Evolutionary conservation across 2,888 invertebrate species (phyloP).

Genomic region (Pelosia muscerda): DNA sequence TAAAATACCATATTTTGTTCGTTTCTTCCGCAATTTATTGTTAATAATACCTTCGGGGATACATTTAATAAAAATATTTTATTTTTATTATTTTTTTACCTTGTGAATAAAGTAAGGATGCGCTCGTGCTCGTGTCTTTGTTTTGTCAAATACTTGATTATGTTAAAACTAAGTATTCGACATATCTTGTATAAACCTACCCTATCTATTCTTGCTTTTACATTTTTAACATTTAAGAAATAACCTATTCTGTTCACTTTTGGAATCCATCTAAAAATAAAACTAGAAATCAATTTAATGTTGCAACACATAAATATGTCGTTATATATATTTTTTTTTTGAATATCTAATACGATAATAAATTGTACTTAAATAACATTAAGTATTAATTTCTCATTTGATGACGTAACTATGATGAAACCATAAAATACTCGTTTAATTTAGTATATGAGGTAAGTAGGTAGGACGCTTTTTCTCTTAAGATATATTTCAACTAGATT

Average conservation of each 20-base stretch:
- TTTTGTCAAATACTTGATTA: too few relatives aligned
- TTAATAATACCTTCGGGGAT: background rate
- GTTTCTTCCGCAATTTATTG: background rate
- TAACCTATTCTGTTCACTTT: too few relatives aligned
- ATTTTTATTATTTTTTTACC: background rate
- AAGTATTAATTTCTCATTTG: background rate
- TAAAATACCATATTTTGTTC: background rate
- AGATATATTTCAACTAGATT: background rate
- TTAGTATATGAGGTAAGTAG: background rate
- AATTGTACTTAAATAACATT: too few relatives aligned
- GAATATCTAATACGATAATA: background rate
- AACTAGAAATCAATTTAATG: background rate
- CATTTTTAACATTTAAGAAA: too few relatives aligned
- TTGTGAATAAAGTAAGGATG: background rate
- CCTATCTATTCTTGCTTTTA: background rate
- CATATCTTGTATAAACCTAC: too few relatives aligned
- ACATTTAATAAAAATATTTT: background rate
- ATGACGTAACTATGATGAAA: background rate
- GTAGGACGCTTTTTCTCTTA: background rate
- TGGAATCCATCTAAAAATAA: background rate
- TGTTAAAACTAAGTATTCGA: too few relatives aligned
- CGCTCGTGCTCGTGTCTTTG: too few relatives aligned
- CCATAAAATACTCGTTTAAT: constrained; percentile 3
- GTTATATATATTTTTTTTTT: background rate
- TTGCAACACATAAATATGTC: background rate